Conservation (phyloP, 2,113 vertebrate genomes). For the Mesocricetus auratus region DNA sequence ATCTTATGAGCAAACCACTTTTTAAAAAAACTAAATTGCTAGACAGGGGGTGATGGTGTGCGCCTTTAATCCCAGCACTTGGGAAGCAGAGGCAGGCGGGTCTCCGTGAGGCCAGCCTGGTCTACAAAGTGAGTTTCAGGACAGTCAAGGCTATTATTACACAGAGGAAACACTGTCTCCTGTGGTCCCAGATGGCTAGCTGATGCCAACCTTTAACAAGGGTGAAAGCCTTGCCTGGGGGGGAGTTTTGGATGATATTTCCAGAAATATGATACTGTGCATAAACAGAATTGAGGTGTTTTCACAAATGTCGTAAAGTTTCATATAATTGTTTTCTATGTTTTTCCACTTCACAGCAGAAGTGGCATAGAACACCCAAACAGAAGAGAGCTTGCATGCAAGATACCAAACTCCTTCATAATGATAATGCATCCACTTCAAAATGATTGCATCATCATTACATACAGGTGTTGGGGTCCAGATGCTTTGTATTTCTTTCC, state of each 20-base stretch:
- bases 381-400: neutral
- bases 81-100: no score
- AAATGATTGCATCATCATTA: neutral
- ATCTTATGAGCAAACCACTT: no score
- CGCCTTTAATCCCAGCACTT: no score
- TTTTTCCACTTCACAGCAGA: neutral
- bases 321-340: neutral
- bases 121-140: no score
- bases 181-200: neutral
- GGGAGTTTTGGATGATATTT: neutral
- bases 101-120: no score
- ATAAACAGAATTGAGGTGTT: neutral
- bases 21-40: neutral
- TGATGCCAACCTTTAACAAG: neutral
- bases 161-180: no score
- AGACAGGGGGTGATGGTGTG: no score
- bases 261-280: neutral
- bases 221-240: neutral
- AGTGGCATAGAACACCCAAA: neutral
- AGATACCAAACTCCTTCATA: neutral
- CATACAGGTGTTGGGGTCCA: neutral
- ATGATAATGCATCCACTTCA: neutral
- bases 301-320: neutral
- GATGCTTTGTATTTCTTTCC: neutral
- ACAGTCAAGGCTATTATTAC: no score